Percentiles rank a stretch among this genome's conserved stretches.
phyloP scores from a whole-genome alignment of 2,797 vertebrate genomes.

The Psittacula derbiana region DNA sequence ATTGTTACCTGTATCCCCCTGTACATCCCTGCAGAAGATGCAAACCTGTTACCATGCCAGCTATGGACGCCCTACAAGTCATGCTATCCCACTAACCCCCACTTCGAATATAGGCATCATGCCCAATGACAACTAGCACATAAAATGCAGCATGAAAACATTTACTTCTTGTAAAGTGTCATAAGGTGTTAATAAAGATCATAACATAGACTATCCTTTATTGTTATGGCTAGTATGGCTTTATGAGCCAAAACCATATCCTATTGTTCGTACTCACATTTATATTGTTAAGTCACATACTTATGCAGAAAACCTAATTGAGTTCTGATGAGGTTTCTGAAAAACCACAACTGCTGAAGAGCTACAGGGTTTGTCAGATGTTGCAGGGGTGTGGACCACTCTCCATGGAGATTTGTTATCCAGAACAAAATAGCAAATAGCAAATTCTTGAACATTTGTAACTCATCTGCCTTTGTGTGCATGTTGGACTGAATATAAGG shows the following conservation, averaged over 20 bases:
- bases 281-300: neutral
- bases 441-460: neutral
- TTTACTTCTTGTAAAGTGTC: neutral
- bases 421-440: neutral
- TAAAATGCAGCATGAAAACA: neutral
- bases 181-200: neutral
- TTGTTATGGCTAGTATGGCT: neutral
- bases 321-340: neutral
- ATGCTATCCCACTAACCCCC: neutral
- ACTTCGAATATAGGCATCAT: neutral
- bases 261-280: slow-evolving; percentile 3
- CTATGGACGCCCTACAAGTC: neutral
- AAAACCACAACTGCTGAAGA: slow-evolving; percentile 15
- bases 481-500: fast-evolving
- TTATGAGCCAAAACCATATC: neutral
- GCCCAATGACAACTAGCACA: neutral
- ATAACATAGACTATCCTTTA: neutral
- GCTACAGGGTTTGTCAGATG: neutral
- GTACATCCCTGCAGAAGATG: neutral
- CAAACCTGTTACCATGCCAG: neutral
- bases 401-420: neutral
- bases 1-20: neutral
- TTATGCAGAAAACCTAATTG: slow-evolving; percentile 5
- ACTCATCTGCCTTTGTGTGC: neutral
- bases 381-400: neutral